Percentiles rank a stretch among this genome's conserved stretches.
Evolutionary conservation across 64 coral and sea anemone genomes (phyloP).

Genomic region (Anthopleura sola): DNA sequence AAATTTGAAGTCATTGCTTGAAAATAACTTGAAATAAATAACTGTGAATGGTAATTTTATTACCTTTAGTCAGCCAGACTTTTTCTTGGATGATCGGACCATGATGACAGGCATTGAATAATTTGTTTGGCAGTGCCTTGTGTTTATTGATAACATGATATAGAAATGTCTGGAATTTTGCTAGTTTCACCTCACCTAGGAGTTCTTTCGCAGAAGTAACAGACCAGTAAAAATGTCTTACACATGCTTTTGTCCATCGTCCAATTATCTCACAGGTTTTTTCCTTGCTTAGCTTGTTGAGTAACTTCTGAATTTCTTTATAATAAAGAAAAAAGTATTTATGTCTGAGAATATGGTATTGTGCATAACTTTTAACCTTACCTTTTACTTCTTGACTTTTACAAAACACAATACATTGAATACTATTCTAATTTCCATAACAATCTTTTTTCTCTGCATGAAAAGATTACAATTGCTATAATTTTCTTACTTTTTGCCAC

Average conservation of each 20-base stretch:
- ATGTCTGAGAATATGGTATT: no score
- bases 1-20: no score
- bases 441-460: no score
- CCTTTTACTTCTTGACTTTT: no score
- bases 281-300: not conserved
- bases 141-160: not conserved
- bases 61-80: no score
- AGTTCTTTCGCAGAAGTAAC: conserved; percentile 5
- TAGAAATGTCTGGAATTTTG: not conserved
- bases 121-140: not conserved
- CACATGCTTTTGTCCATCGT: conserved; percentile 25
- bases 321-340: not conserved
- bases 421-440: no score
- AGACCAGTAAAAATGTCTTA: conserved; percentile 40
- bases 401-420: no score
- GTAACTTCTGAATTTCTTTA: conserved; percentile 12
- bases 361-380: no score
- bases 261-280: conserved; percentile 25
- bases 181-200: not conserved
- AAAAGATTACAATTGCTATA: no score
- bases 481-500: no score
- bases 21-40: no score
- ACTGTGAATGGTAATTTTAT: no score
- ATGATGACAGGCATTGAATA: not conserved
- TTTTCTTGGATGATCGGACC: not conserved